Percentiles rank a stretch among this genome's conserved stretches.
Evolutionary conservation across 2,113 vertebrate genomes (phyloP).

Genomic region (Gasterosteus aculeatus): DNA sequence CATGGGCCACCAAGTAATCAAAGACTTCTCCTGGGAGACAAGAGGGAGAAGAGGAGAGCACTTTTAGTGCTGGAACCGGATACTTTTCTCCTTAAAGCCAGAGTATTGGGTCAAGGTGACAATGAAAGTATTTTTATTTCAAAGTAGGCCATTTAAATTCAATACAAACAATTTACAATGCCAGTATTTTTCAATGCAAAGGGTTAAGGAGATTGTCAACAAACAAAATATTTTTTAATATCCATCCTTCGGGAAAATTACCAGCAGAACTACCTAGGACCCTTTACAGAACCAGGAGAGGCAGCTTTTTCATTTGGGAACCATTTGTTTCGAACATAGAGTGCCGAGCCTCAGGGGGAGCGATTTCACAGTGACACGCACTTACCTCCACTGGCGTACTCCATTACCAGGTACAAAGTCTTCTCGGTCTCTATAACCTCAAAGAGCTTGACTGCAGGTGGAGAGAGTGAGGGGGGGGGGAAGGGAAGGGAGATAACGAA

Average conservation of each 20-base stretch:
- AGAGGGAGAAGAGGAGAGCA: not conserved
- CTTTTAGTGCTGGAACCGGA: slow-evolving; percentile 43
- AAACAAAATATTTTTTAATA: not conserved
- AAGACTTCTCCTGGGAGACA: slow-evolving; percentile 88
- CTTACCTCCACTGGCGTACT: slow-evolving; percentile 93
- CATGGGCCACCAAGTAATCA: slow-evolving; percentile 93
- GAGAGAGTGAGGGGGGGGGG: slow-evolving; percentile 13
- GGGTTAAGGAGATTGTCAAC: not conserved
- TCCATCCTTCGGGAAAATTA: not conserved
- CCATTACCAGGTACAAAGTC: slow-evolving; percentile 94
- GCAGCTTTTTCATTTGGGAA: not conserved
- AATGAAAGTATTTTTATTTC: not conserved
- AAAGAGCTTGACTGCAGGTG: slow-evolving; percentile 90
- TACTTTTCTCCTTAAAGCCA: slow-evolving; percentile 4
- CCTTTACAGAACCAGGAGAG: not conserved
- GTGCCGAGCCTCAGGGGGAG: slow-evolving; percentile 30
- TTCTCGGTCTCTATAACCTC: slow-evolving; percentile 97
- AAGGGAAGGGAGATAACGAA: not conserved
- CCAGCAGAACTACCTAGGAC: not conserved
- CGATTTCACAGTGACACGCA: slow-evolving; percentile 42
- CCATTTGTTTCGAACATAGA: slow-evolving; percentile 17
- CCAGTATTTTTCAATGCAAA: not conserved
- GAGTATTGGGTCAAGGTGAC: slow-evolving; percentile 7
- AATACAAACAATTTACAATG: not conserved
- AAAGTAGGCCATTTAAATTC: not conserved